Evolutionary conservation across 1,140 invertebrate species (phyloP).

Genomic region (Trypoxylus dichotomus): DNA sequence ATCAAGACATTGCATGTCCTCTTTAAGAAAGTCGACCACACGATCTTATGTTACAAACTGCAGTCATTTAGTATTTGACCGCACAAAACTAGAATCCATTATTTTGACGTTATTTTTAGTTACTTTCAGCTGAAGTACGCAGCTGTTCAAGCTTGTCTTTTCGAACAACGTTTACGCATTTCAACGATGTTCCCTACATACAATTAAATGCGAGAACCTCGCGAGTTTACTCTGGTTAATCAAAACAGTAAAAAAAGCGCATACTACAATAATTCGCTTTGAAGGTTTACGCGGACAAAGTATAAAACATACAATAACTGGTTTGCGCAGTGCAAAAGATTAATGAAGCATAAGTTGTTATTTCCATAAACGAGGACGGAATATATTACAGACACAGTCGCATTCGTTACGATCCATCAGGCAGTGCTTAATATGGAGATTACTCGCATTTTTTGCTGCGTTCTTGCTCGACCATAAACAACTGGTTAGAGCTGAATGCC

Average conservation of each 20-base stretch:
- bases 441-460: constrained; percentile 17
- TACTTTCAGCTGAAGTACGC: too few relatives aligned
- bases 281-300: background rate
- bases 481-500: constrained; percentile 8
- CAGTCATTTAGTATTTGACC: too few relatives aligned
- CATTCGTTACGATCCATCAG: constrained; percentile 24
- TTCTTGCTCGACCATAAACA: constrained; percentile 5
- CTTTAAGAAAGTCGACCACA: too few relatives aligned
- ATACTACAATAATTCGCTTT: background rate
- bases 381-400: constrained; percentile 26
- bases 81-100: too few relatives aligned
- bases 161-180: too few relatives aligned
- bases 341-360: constrained; percentile 33
- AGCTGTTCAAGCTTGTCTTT: too few relatives aligned
- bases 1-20: too few relatives aligned
- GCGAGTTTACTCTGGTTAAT: background rate
- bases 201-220: background rate
- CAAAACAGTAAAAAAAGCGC: background rate
- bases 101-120: too few relatives aligned
- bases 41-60: too few relatives aligned
- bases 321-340: constrained; percentile 29
- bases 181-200: background rate
- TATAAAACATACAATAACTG: constrained; percentile 25
- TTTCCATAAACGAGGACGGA: constrained; percentile 31
- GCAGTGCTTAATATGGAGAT: constrained; percentile 25